phyloP scores from a whole-genome alignment of 2,797 vertebrate species.

The Cichlasoma orientale region DNA sequence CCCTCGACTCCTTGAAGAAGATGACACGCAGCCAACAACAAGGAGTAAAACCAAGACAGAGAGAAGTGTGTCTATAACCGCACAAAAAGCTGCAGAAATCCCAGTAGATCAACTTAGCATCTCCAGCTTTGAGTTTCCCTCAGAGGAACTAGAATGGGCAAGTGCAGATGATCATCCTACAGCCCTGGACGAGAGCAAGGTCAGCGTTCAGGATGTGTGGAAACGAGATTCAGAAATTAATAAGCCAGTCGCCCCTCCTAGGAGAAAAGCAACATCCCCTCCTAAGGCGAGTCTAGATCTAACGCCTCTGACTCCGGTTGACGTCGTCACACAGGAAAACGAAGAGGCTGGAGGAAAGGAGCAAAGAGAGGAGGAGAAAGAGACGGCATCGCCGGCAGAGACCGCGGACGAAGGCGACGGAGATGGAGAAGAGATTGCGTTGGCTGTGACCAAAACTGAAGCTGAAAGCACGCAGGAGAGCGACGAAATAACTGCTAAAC shows the following conservation, averaged over 20 bases:
- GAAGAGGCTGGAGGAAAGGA: conserved; percentile 61
- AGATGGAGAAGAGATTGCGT: conserved; percentile 35
- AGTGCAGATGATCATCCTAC: conserved; percentile 26
- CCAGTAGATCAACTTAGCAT: conserved; percentile 28
- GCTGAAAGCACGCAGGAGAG: conserved; percentile 11
- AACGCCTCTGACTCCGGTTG: conserved; percentile 68
- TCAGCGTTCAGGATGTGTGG: background rate
- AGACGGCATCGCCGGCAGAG: conserved; percentile 65
- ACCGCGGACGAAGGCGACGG: conserved; percentile 67
- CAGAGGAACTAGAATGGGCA: conserved; percentile 72
- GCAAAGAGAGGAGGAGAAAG: conserved; percentile 65
- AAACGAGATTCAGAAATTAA: conserved; percentile 25
- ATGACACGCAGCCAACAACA: conserved; percentile 24
- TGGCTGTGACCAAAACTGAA: background rate
- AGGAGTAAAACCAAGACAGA: conserved; percentile 46
- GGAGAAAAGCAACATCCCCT: conserved; percentile 52
- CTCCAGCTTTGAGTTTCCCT: conserved; percentile 55
- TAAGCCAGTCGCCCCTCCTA: conserved; percentile 65
- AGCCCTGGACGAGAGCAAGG: background rate
- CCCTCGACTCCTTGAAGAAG: conserved; percentile 25
- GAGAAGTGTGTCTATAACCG: conserved; percentile 40
- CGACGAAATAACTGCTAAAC: background rate
- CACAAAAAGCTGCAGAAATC: conserved; percentile 22
- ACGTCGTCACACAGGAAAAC: conserved; percentile 34
- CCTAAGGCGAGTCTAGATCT: conserved; percentile 73